A percentile compares a stretch with the other conserved stretches of the same genome.
phyloP scores from a whole-genome alignment of 2,113 vertebrate species.

The Pogonocichla stellata region DNA sequence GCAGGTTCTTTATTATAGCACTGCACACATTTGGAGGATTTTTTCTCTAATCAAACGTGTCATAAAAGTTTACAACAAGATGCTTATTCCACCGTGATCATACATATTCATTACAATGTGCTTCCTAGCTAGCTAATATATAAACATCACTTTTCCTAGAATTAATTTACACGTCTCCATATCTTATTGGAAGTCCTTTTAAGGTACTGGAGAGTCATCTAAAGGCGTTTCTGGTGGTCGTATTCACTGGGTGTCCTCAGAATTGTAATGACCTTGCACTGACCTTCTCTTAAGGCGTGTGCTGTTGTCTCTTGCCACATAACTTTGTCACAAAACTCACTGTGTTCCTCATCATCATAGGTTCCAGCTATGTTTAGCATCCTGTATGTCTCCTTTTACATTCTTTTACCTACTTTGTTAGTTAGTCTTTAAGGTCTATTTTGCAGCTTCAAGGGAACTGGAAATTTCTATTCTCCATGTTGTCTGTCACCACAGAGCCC shows the following conservation, averaged over 20 bases:
- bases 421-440: not conserved
- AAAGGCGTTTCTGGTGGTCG: no score
- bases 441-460: not conserved
- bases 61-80: not conserved
- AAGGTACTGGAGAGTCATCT: not conserved
- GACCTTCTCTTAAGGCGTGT: not conserved
- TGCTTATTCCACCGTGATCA: not conserved
- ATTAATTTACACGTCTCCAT: not conserved
- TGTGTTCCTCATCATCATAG: not conserved
- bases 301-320: not conserved
- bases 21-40: not conserved
- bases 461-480: not conserved
- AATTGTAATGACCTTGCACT: not conserved
- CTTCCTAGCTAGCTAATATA: not conserved
- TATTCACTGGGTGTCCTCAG: not conserved
- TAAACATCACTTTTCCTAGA: not conserved
- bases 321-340: not conserved
- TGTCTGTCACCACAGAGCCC: not conserved
- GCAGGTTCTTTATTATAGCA: not conserved
- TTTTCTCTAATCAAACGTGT: not conserved
- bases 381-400: not conserved
- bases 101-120: not conserved
- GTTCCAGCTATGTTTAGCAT: not conserved
- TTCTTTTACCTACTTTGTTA: not conserved
- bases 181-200: not conserved